A percentile compares a stretch with the other conserved stretches of the same genome.
Evolutionary conservation across 2,797 vertebrate genomes (phyloP).

Genomic region (Corythornis leucogaster): DNA sequence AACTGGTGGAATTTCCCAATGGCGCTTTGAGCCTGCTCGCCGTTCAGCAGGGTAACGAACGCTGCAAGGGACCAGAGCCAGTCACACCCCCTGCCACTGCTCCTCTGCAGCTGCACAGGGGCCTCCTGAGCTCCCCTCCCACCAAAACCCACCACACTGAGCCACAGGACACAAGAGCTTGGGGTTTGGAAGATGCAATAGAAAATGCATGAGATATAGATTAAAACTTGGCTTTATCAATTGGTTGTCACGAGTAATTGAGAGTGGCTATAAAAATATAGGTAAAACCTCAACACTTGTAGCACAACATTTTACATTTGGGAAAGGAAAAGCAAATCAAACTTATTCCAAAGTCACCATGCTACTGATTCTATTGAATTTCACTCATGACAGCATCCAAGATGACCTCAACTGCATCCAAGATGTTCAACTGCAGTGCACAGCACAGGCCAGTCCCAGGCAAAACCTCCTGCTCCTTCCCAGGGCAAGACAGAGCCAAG

Average conservation of each 20-base stretch:
- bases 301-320: background rate
- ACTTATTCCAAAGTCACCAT: background rate
- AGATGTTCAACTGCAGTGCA: background rate
- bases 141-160: background rate
- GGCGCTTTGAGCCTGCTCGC: slow-evolving; percentile 94
- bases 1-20: slow-evolving; percentile 91
- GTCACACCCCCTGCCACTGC: background rate
- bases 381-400: background rate
- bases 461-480: background rate
- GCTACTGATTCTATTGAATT: fast-evolving
- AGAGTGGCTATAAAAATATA: background rate
- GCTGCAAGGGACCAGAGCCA: slow-evolving; percentile 82
- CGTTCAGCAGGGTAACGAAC: slow-evolving; percentile 95
- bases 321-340: background rate
- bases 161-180: background rate
- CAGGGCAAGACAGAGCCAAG: background rate
- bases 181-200: background rate
- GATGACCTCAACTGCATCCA: too few relatives aligned
- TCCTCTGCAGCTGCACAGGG: background rate
- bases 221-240: background rate
- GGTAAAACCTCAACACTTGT: background rate
- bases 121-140: background rate
- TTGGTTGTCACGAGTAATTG: fast-evolving
- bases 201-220: background rate
- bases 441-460: background rate